phyloP scores from a whole-genome alignment of 2,888 invertebrate species.

The Tyria jacobaeae region DNA sequence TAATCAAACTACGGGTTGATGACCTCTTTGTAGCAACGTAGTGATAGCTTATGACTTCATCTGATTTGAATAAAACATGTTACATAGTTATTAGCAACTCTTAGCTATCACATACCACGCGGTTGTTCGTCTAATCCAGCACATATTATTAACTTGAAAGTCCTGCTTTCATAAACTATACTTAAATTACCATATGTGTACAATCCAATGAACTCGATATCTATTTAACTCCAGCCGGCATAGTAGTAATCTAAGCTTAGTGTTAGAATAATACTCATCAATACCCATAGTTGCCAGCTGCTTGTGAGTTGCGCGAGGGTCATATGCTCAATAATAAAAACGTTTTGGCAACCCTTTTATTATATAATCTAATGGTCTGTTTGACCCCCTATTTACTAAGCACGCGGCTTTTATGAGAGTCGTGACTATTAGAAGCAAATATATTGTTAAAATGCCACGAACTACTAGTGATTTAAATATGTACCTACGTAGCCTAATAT shows the following conservation, averaged over 20 bases:
- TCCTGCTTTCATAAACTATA: constrained; percentile 35
- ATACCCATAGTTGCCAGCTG: constrained; percentile 70
- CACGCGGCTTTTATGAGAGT: constrained; percentile 57
- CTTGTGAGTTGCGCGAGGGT: constrained; percentile 66
- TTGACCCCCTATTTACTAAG: constrained; percentile 70
- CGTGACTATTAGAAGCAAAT: constrained; percentile 47
- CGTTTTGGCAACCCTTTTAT: constrained; percentile 81
- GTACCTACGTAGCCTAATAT: constrained; percentile 39
- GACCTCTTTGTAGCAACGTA: constrained; percentile 60
- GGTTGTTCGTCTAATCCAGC: neutral
- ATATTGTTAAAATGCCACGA: constrained; percentile 54
- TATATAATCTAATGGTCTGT: constrained; percentile 63
- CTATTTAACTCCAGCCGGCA: constrained; percentile 47
- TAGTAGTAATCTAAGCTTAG: constrained; percentile 57
- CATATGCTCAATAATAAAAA: constrained; percentile 68
- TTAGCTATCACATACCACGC: constrained; percentile 39
- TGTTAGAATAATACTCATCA: constrained; percentile 78
- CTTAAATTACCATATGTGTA: constrained; percentile 51
- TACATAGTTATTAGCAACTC: constrained; percentile 52
- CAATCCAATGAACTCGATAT: constrained; percentile 65
- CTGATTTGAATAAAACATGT: constrained; percentile 65
- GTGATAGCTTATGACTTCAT: constrained; percentile 73
- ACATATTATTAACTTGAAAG: constrained; percentile 12
- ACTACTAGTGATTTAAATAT: constrained; percentile 39
- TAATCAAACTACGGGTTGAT: constrained; percentile 79